Conservation (phyloP, 2,888 invertebrate genomes). For the Scrobipalpa costella region DNA sequence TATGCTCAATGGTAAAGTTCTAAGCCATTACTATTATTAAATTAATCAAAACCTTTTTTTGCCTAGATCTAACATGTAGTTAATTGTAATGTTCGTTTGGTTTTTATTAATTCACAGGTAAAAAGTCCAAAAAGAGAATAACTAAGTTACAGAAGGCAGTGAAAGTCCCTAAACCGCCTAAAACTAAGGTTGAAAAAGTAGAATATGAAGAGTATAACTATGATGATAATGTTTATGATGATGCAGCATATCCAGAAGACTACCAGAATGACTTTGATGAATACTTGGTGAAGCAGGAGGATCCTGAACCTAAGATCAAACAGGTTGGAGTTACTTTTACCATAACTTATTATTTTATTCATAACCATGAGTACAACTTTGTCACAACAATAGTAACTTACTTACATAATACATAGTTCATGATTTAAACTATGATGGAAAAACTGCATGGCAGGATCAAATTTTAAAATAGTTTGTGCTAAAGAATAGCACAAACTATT, state of each 20-base stretch:
- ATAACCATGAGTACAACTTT: too few relatives aligned
- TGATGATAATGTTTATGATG: slow-evolving; percentile 33
- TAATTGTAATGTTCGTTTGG: too few relatives aligned
- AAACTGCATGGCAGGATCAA: too few relatives aligned
- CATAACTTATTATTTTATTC: too few relatives aligned
- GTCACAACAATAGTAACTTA: too few relatives aligned
- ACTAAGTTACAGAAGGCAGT: slow-evolving; percentile 31
- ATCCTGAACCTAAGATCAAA: slow-evolving; percentile 28
- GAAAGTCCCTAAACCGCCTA: slow-evolving; percentile 27
- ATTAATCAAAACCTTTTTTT: too few relatives aligned
- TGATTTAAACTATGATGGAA: too few relatives aligned
- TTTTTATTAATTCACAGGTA: slow-evolving; percentile 31
- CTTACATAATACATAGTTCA: too few relatives aligned
- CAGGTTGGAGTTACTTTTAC: slow-evolving; percentile 25
- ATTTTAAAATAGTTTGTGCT: too few relatives aligned
- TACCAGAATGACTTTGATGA: slow-evolving; percentile 45
- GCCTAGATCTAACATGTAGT: too few relatives aligned
- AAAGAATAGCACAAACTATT: too few relatives aligned
- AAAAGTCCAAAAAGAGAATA: slow-evolving; percentile 40
- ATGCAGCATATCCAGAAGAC: slow-evolving; percentile 43
- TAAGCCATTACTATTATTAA: too few relatives aligned
- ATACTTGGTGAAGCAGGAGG: slow-evolving; percentile 26
- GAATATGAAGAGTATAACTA: slow-evolving; percentile 32
- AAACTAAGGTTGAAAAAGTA: slow-evolving; percentile 31
- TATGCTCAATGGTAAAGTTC: slow-evolving; percentile 35